Evolutionary conservation across 2,888 invertebrate species (phyloP), one percentile per base, ranked within the genome.

Genomic region (Heliconius sara): DNA sequence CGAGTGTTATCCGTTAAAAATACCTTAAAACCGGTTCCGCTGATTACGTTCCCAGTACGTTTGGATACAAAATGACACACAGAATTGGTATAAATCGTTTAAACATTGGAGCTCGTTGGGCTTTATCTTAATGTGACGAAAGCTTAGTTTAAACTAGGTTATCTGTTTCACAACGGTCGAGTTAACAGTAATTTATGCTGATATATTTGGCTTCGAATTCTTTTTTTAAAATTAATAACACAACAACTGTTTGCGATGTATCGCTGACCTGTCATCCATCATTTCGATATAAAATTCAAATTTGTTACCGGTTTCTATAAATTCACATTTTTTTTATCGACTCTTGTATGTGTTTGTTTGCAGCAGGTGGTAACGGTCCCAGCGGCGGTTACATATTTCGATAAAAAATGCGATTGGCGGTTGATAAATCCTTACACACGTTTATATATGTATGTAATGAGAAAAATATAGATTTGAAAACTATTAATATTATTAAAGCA

Each of bases 361-460:
- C 27, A 87, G 90, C 94, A 94, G 94, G 93, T 94, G 94, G 82
- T 93, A 95, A 95, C 95, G 94, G 95, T 91, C 87, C 84, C 83
- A 80, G 83, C 89, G 94, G 90, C 95, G 92, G 95, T 94, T 94
- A 93, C 89, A 91, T 87, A 89, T 85, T 86, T 81, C 84, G 86
- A 88, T 90, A 93, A 94, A 94, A 94, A 94, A 90, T 85, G 85
- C 84, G 84, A 85, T 87, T 88, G 87, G 90, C 91, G 89, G 90
- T 89, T 89, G 88, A 88, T 83, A 78, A 82, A 76, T 76, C 25
- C 67, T 72, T 22, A 76, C 81, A 80, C 73, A 73, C 71, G 60
- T 79, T 77, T 39, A 72, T 78, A 57, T 72, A 39, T 39, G 39
- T 34, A 34, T 39, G 39, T 39, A 25, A 68, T 16, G 13, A 60